Percentiles rank a stretch among this genome's conserved stretches.
Conservation (phyloP, 30 jellyfish, hydroid and myxozoan species). For the Turritopsis rubra region DNA sequence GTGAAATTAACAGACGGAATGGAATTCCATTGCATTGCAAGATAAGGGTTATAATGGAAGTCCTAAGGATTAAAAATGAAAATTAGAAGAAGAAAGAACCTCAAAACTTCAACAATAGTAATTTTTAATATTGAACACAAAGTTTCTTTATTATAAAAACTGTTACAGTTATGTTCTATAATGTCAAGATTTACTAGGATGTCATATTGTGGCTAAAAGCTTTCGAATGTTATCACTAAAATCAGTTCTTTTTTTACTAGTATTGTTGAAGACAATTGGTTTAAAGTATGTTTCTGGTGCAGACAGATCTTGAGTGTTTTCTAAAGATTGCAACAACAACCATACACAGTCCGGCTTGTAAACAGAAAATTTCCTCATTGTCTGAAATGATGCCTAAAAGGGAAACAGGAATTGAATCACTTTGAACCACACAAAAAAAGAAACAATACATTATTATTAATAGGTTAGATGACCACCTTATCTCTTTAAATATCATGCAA, state of each 20-base stretch:
- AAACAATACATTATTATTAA: too few relatives aligned
- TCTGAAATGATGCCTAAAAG: conserved; percentile 57
- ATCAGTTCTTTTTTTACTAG: background rate
- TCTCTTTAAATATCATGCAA: too few relatives aligned
- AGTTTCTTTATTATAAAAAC: too few relatives aligned
- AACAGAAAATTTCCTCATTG: conserved; percentile 34
- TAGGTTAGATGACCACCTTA: too few relatives aligned
- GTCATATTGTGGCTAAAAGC: background rate
- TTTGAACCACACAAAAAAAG: background rate
- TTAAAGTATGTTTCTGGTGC: background rate
- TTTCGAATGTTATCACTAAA: conserved; percentile 13
- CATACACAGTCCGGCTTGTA: conserved; percentile 53
- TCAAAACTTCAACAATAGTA: too few relatives aligned
- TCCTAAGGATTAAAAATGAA: background rate
- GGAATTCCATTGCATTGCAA: too few relatives aligned
- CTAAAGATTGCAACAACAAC: conserved; percentile 48
- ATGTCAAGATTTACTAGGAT: too few relatives aligned
- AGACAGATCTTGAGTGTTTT: conserved; percentile 14
- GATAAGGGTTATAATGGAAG: too few relatives aligned
- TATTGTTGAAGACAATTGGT: background rate
- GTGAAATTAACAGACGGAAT: background rate
- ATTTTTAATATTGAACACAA: too few relatives aligned
- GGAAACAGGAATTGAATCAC: background rate
- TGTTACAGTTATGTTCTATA: too few relatives aligned
- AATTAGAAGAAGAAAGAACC: too few relatives aligned